These are phyloP conservation scores for Galago senegalensis DNA, from an alignment of 2,797 vertebrate genomes.

Conservation along the genomic window DNA sequence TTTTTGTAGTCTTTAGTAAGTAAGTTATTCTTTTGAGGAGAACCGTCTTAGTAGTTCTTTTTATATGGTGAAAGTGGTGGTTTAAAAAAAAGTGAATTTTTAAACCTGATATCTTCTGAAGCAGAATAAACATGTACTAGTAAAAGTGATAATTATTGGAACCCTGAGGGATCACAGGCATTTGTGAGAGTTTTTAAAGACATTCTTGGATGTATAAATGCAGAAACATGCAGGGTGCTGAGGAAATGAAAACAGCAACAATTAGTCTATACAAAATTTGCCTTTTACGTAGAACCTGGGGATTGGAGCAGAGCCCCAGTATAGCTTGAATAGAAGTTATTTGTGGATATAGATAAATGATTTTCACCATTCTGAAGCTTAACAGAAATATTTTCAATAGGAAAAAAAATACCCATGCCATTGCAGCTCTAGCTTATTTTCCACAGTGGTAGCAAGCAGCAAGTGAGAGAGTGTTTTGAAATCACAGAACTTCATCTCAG, in stretches of 20 bases:
- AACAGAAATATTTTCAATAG: constrained; percentile 70
- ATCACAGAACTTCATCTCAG: constrained; percentile 68
- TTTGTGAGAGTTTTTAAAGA: constrained; percentile 34
- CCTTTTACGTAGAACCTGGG: constrained; percentile 30
- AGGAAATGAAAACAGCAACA: constrained; percentile 50
- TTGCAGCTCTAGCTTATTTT: constrained; percentile 24
- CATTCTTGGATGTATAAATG: constrained; percentile 46
- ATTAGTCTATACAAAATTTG: constrained; percentile 55
- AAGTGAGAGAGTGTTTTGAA: constrained; percentile 73
- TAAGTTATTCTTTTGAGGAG: neutral
- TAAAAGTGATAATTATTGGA: constrained; percentile 23
- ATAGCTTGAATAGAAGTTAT: constrained; percentile 68
- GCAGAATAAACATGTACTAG: constrained; percentile 18
- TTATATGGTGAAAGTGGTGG: neutral
- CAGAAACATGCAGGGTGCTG: neutral
- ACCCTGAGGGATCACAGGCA: constrained; percentile 24
- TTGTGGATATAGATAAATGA: constrained; percentile 61
- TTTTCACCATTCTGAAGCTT: constrained; percentile 58
- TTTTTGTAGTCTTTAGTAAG: neutral
- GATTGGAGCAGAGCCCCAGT: constrained; percentile 46
- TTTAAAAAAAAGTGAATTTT: constrained; percentile 36
- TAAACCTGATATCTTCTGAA: constrained; percentile 43
- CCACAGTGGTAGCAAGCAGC: constrained; percentile 1
- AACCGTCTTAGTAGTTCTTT: constrained; percentile 24
- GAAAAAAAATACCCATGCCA: neutral